phyloP scores from a whole-genome alignment of 2,113 vertebrate genomes.

The Indri indri region DNA sequence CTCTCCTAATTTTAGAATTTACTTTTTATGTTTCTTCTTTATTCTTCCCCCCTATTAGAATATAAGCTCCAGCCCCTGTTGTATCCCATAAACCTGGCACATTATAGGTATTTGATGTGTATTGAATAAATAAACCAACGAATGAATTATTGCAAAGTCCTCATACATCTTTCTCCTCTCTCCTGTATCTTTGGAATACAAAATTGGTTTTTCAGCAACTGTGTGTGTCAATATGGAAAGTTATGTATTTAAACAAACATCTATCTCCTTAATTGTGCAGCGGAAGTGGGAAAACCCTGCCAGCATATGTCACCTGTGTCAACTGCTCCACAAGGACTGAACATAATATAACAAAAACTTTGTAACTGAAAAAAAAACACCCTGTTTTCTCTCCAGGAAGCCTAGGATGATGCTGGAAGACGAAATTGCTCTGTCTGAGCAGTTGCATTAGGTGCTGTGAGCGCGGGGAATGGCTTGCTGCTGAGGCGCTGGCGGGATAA shows the following conservation, averaged over 20 bases:
- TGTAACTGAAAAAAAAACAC: not conserved
- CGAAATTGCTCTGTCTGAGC: constrained; percentile 7
- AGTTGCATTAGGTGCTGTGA: not conserved
- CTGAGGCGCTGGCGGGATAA: not conserved
- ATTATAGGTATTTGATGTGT: not conserved
- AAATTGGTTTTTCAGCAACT: not conserved
- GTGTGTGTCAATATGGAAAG: not conserved
- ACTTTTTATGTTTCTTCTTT: not conserved
- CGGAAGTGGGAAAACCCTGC: not conserved
- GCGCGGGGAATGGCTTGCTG: not conserved
- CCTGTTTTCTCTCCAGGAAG: not conserved
- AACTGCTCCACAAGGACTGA: not conserved
- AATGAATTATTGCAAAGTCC: not conserved
- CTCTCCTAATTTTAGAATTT: not conserved
- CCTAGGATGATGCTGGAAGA: not conserved
- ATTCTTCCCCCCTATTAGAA: not conserved
- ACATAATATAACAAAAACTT: not conserved
- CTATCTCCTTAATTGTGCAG: not conserved
- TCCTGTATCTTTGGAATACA: not conserved
- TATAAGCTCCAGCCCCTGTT: not conserved
- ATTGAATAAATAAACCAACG: not conserved
- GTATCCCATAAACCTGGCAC: not conserved
- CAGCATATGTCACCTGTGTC: not conserved
- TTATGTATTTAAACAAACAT: not conserved
- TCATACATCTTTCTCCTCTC: not conserved